Percentiles rank a stretch among this genome's conserved stretches.
Evolutionary conservation across 2,113 vertebrate genomes (phyloP).

Genomic region (Cephalopholis sonnerati): DNA sequence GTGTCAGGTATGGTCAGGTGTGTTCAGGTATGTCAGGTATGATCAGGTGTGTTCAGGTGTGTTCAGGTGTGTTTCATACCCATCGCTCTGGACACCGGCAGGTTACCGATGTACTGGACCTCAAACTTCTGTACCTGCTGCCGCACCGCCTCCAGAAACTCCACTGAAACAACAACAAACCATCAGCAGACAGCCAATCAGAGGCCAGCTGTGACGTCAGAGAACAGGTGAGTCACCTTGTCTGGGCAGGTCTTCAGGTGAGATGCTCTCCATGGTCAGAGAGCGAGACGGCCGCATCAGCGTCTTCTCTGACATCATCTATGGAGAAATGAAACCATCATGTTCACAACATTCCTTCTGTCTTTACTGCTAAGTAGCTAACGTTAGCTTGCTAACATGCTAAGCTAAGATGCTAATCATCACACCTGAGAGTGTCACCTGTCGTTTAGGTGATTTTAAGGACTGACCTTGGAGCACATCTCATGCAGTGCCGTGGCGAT

Average conservation of each 20-base stretch:
- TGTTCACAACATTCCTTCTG: background rate
- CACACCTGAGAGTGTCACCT: background rate
- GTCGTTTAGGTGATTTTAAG: background rate
- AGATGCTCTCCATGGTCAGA: constrained; percentile 86
- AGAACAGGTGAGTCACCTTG: constrained; percentile 86
- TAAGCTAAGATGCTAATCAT: too few relatives aligned
- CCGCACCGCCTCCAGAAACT: constrained; percentile 89
- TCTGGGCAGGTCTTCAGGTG: constrained; percentile 87
- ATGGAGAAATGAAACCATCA: background rate
- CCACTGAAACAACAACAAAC: constrained; percentile 82
- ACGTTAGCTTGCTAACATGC: background rate
- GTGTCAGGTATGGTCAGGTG: background rate
- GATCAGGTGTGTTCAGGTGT: background rate
- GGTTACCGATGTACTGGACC: constrained; percentile 91
- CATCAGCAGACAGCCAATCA: background rate
- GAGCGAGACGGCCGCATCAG: constrained; percentile 77
- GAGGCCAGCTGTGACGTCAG: constrained; percentile 2
- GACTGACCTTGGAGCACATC: constrained; percentile 93
- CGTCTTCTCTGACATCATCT: constrained; percentile 87
- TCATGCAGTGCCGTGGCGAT: constrained; percentile 93
- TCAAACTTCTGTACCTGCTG: constrained; percentile 92
- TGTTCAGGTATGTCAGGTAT: background rate
- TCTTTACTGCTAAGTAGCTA: too few relatives aligned
- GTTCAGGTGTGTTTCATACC: constrained; percentile 79
- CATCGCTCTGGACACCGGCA: constrained; percentile 93